Evolutionary conservation across 2,888 invertebrate genomes (phyloP), one percentile per base, ranked within the genome.

Genomic region (Troglohyphantes excavatus): DNA sequence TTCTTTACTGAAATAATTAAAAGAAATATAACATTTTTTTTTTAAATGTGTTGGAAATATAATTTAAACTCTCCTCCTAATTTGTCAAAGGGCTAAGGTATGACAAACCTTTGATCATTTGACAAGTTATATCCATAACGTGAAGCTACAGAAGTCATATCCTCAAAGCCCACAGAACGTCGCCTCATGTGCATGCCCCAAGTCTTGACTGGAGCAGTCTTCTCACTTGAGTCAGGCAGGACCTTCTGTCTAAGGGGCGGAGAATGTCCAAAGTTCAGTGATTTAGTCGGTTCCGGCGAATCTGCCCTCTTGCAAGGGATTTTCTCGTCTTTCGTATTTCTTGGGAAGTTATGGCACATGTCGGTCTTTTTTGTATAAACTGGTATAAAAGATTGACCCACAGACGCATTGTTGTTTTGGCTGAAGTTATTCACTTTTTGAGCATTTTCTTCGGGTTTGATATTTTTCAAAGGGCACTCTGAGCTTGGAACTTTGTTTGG

Each of bases 301-400:
- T 82, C 82, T 59, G 7, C 46, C 29, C 27, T 43, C 39, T 27
- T 27, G 1, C 53, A 17, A 7, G 53, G 21, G 39, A n/a, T 63
- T 70, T 61, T 82, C 26, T 76, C 68, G 23, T 70, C 70, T 33
- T 21, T 29, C 70, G 29, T 17, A 72, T 23, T 83, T 13, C 68
- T 70, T 13, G 82, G 19, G 46, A 82, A 89, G 21, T 89, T 75
- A 81, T 88, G 87, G 81, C 87, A 88, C 81, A 81, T 73, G 1
- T 68, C 63, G 17, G 82, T 59, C 43, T 82, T 82, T 76, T 76
- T 89, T 21, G 88, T 68, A 63, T 76, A 83, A 82, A 89, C 76
- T 67, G 88, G 88, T 76, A 89, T 89, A 82, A 89, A 89, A 82
- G 88, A 89, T 46, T 82, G 82, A 82, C 82, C 82, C 23, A 81